Evolutionary conservation across 2,888 invertebrate species (phyloP).

Genomic region (Caenorhabditis wallacei): DNA sequence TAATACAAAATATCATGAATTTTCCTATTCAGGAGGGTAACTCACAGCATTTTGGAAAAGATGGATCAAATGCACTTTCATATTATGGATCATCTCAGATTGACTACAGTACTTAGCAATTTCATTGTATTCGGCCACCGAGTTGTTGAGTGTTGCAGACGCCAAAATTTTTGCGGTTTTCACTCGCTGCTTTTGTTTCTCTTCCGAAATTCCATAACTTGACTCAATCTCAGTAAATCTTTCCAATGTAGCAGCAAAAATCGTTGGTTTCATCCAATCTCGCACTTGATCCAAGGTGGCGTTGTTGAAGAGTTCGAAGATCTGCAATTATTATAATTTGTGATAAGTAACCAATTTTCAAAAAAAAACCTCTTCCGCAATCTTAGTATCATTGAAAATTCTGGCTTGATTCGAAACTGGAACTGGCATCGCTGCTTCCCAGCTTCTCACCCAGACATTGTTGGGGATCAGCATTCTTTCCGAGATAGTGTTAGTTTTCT

Average conservation of each 20-base stretch:
- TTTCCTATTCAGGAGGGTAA: too few relatives aligned
- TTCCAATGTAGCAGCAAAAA: constrained; percentile 45
- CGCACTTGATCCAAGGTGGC: constrained; percentile 50
- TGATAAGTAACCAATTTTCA: not conserved
- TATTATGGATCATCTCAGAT: constrained; percentile 44
- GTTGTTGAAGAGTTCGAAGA: constrained; percentile 59
- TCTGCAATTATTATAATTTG: constrained; percentile 36
- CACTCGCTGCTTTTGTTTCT: constrained; percentile 23
- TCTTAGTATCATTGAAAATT: constrained; percentile 95
- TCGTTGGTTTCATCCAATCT: constrained; percentile 62
- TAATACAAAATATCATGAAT: not conserved
- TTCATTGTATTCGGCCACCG: constrained; percentile 15
- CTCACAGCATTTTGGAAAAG: constrained; percentile 48
- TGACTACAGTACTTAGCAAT: constrained; percentile 43
- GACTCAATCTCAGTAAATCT: constrained; percentile 22
- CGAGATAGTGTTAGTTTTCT: constrained; percentile 83
- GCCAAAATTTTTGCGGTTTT: constrained; percentile 14
- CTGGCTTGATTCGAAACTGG: constrained; percentile 93
- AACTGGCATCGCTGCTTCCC: constrained; percentile 92
- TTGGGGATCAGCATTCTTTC: constrained; percentile 89
- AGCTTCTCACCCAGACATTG: constrained; percentile 94
- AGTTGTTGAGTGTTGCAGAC: constrained; percentile 33
- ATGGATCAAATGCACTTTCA: constrained; percentile 28
- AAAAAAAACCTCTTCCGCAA: constrained; percentile 90
- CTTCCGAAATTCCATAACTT: constrained; percentile 18